A percentile compares a stretch with the other conserved stretches of the same genome.
phyloP scores from a whole-genome alignment of 2,888 invertebrate genomes.

The Octodonta nipae region DNA sequence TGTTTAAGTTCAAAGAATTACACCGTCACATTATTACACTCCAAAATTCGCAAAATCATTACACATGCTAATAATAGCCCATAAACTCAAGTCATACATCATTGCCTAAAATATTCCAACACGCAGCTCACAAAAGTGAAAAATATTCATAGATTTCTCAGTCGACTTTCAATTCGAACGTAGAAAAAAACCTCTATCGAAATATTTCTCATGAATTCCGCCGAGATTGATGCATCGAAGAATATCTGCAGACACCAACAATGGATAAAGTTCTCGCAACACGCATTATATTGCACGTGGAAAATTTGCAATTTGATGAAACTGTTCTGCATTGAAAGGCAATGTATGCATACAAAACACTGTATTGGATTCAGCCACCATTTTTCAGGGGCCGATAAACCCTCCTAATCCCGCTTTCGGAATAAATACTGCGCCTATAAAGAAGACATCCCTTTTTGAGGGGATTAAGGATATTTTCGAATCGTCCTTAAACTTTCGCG shows the following conservation, averaged over 20 bases:
- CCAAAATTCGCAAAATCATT: too few relatives aligned
- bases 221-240: conserved; percentile 11
- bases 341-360: conserved; percentile 27
- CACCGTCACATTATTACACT: too few relatives aligned
- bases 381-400: conserved; percentile 32
- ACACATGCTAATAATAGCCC: too few relatives aligned
- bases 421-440: conserved; percentile 31
- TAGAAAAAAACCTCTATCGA: too few relatives aligned
- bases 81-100: too few relatives aligned
- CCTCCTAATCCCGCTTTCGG: conserved; percentile 26
- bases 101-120: too few relatives aligned
- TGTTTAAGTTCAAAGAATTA: too few relatives aligned
- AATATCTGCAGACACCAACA: conserved; percentile 14
- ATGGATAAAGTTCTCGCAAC: too few relatives aligned
- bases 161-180: too few relatives aligned
- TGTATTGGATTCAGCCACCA: conserved; percentile 26
- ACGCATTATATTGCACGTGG: conserved; percentile 21
- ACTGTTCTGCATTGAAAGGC: conserved; percentile 16
- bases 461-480: conserved; percentile 29
- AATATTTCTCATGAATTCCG: too few relatives aligned
- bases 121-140: too few relatives aligned
- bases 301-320: conserved; percentile 32
- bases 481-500: conserved; percentile 21
- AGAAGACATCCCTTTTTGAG: conserved; percentile 29
- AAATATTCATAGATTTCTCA: too few relatives aligned